Base-by-base conservation (phyloP, 2,797 vertebrate species). In the Pipistrellus pipistrellus region DNA sequence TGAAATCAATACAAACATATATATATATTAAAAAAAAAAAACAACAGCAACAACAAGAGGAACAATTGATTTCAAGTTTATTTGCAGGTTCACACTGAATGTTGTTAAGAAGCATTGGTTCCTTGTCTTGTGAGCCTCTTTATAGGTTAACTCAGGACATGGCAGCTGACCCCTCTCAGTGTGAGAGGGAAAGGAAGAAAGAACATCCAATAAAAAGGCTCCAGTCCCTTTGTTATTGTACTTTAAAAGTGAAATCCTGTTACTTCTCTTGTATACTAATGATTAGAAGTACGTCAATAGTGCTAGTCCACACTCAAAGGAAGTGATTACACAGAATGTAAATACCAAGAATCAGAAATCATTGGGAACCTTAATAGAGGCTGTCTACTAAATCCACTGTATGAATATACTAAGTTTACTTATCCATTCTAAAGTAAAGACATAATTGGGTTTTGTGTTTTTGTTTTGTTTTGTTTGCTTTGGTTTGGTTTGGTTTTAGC, bases 291-390 rank as follows among this genome's bases (percentile, higher is more conserved):
- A 27, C 68, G 25, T 6, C 27, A 32, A 3, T 23, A 27, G 7
- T 38, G 59, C 11, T 64, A 84, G 55, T n/a, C 8, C 41, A 41
- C 8, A 18, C 11, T 76, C 71, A 51, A 17, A 69, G 20, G 20
- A 81, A 25, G 57, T 8, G 2, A 80, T 48, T 62, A 88, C 6
- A 25, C 4, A 46, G 9, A 20, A 27, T 27, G 18, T 48, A 77
- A 87, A 85, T 53, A 53, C 13, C 27, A 48, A 18, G 3, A 71
- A 18, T 77, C 38, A 80, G 4, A 2, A 68, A 48, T 51, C 20
- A 21, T 3, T 8, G 5, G 20, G 3, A 27, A 4, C 32, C 17
- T 4, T 51, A 0, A 8, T 4, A 41, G n/a, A 25, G 27, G 8
- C 14, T 66, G 23, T 4, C 11, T 21, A 32, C 2, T 17, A 35